Conservation (phyloP, 2,888 invertebrate species). For the Ophraella communa region DNA sequence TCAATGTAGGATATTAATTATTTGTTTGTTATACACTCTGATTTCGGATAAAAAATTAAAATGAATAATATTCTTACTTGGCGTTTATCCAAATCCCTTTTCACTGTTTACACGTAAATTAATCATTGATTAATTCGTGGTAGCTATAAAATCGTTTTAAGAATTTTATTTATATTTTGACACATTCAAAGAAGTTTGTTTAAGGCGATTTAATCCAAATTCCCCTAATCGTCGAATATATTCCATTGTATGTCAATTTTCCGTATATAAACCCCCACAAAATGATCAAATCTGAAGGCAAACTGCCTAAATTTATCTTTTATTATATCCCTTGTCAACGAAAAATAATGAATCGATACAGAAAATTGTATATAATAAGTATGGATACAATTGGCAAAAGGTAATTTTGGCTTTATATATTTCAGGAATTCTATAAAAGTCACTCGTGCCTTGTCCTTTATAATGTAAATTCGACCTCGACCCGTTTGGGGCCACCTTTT, state of each 20-base stretch:
- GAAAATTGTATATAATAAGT: conserved; percentile 23
- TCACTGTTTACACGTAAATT: too few relatives aligned
- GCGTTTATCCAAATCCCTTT: too few relatives aligned
- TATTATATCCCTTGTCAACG: conserved; percentile 29
- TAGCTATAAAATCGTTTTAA: too few relatives aligned
- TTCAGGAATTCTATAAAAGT: conserved; percentile 29
- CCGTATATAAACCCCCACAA: neutral
- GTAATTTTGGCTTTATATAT: conserved; percentile 34
- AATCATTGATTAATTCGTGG: too few relatives aligned
- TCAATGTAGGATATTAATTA: too few relatives aligned
- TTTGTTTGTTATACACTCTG: too few relatives aligned
- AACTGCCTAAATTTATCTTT: conserved; percentile 3
- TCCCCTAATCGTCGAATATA: neutral
- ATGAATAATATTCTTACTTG: too few relatives aligned
- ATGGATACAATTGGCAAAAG: conserved; percentile 28
- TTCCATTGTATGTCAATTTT: neutral
- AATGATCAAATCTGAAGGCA: neutral
- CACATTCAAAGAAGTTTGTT: neutral
- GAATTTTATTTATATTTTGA: neutral
- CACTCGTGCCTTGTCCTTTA: conserved; percentile 35
- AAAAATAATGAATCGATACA: conserved; percentile 26
- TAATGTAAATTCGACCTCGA: conserved; percentile 28
- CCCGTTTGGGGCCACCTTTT: conserved; percentile 29
- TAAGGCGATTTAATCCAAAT: neutral
- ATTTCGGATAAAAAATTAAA: too few relatives aligned